phyloP scores from a whole-genome alignment of 1,140 invertebrate species.

The Aphis craccivora region DNA sequence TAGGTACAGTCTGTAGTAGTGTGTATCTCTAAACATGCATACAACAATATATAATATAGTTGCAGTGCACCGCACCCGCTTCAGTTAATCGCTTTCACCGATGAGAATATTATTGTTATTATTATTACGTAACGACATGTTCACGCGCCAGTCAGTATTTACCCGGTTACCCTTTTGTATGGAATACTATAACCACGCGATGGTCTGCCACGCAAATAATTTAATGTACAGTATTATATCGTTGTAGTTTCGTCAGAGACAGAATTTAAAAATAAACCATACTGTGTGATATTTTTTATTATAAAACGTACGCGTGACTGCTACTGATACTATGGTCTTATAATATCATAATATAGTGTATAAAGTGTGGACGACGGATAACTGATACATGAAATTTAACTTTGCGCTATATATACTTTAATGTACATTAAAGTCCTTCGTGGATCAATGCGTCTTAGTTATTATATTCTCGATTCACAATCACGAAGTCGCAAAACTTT shows the following conservation, averaged over 20 bases:
- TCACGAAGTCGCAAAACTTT: background rate
- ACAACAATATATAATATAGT: background rate
- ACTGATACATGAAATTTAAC: too few species aligned
- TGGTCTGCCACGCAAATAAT: background rate
- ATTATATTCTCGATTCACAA: background rate
- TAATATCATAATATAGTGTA: too few species aligned
- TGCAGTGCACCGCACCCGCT: background rate
- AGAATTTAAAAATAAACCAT: too few species aligned
- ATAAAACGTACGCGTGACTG: too few species aligned
- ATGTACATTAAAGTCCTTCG: too few species aligned
- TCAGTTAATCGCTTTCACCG: constrained; percentile 4
- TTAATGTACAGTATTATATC: too few species aligned
- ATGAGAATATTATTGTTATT: constrained; percentile 7
- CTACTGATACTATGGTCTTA: too few species aligned
- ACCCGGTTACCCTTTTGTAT: background rate
- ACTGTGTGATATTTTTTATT: too few species aligned
- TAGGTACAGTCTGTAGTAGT: background rate
- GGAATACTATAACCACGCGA: background rate
- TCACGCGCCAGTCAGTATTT: background rate
- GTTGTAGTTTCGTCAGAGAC: too few species aligned
- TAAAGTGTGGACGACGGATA: too few species aligned
- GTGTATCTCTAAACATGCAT: background rate
- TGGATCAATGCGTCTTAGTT: too few species aligned
- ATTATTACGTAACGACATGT: background rate
- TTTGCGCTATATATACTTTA: too few species aligned